A percentile compares a stretch with the other conserved stretches of the same genome.
These are phyloP conservation scores for Leptopilina syphax DNA, from an alignment of 2,888 invertebrate genomes.

Conservation along the genomic window DNA sequence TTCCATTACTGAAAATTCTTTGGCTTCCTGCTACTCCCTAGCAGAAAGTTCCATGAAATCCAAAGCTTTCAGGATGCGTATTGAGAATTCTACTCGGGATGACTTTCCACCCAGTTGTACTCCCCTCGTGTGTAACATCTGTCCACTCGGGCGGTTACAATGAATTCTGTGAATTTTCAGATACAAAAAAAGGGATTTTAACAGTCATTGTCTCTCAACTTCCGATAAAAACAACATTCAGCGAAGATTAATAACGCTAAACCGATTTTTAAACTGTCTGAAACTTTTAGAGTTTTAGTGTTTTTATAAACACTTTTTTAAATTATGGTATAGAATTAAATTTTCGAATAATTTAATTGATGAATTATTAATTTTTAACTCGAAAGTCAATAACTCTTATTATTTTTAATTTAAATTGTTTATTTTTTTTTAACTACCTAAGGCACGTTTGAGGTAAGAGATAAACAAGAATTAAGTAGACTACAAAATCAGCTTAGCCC, in stretches of 20 bases:
- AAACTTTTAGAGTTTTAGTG: no score
- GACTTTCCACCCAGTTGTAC: conserved; percentile 53
- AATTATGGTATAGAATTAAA: no score
- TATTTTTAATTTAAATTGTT: no score
- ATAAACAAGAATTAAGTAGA: no score
- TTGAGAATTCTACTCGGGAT: conserved; percentile 55
- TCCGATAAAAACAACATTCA: neutral
- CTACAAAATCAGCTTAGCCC: no score
- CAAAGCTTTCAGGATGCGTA: conserved; percentile 56
- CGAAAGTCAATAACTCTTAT: no score
- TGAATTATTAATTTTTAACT: no score
- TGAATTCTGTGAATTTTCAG: conserved; percentile 10
- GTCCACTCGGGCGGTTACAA: conserved; percentile 14
- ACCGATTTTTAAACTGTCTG: neutral
- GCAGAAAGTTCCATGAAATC: conserved; percentile 57
- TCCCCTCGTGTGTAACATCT: conserved; percentile 38
- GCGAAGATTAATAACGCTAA: neutral
- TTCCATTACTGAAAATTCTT: conserved; percentile 60
- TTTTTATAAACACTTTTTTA: no score
- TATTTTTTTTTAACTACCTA: no score
- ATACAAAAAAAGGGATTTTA: conserved; percentile 10
- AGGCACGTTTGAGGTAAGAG: no score
- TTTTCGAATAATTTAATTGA: no score
- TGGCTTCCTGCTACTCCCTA: conserved; percentile 54
- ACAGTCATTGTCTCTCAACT: conserved; percentile 10